Conservation (phyloP, 1,140 invertebrate genomes). For the Papilio helenus region DNA sequence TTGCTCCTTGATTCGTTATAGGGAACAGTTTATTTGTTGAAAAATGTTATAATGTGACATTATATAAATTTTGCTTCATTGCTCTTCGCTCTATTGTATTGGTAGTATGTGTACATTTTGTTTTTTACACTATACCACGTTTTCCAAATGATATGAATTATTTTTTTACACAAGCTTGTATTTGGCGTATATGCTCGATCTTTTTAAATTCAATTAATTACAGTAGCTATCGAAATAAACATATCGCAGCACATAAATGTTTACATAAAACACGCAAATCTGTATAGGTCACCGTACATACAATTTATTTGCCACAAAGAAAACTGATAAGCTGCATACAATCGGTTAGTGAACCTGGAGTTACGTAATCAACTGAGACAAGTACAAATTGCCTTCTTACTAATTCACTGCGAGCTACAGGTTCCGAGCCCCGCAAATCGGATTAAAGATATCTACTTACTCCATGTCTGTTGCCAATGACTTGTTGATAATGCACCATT, state of each 20-base stretch:
- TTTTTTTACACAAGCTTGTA: too few relatives aligned
- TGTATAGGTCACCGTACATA: conserved; percentile 23
- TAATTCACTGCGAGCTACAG: conserved; percentile 30
- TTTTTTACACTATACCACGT: too few relatives aligned
- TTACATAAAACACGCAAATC: background rate
- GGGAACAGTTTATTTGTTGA: background rate
- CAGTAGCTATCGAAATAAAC: background rate
- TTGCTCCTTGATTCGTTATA: background rate
- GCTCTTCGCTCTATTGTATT: too few relatives aligned
- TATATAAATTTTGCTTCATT: too few relatives aligned
- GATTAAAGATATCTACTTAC: conserved; percentile 38
- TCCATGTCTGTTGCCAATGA: conserved; percentile 5
- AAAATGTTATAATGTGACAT: background rate
- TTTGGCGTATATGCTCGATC: too few relatives aligned
- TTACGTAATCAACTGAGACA: conserved; percentile 52
- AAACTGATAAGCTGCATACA: conserved; percentile 69
- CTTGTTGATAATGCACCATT: conserved; percentile 33
- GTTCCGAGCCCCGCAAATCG: conserved; percentile 30
- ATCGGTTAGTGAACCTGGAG: conserved; percentile 71
- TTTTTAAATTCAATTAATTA: too few relatives aligned
- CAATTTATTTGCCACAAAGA: conserved; percentile 65
- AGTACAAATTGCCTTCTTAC: conserved; percentile 35
- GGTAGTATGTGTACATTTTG: too few relatives aligned
- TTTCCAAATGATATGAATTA: too few relatives aligned
- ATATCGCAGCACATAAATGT: background rate